Evolutionary conservation across 1,140 invertebrate genomes (phyloP), one percentile per base, ranked within the genome.

Genomic region (Macrobrachium nipponense): DNA sequence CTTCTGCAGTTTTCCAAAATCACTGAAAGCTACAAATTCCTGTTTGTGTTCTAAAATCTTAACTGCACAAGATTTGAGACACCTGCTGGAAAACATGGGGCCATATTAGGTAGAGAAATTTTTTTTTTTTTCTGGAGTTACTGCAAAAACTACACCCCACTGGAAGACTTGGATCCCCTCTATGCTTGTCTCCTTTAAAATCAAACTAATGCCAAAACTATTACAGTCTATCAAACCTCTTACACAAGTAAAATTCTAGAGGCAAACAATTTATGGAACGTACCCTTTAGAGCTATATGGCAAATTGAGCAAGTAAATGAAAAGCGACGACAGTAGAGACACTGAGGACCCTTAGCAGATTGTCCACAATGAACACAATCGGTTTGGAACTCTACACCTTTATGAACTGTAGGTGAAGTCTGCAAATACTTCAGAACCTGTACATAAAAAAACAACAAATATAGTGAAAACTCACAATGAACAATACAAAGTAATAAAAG

Each of bases 261-360:
- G 20, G 20, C 15, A 43, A 44, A 17, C 10, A 43, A 44, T 17
- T 6, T 15, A 43, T 70, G 72, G 10, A 8, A 73, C 87, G 90
- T 89, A 92, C 97, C 97, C 93, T 94, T 94, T 8, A 98, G 97
- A 18, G 96, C 95, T 82, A 96, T 93, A 89, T 95, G 95, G 91
- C 97, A 98, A 79, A 98, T 94, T 8, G 94, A 92, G 92, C 97
- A 98, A 88, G 94, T 93, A 75, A 97, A 93, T 59, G 93, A 93
- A 18, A 94, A 93, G 66, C 93, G 92, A 88, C 95, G 95, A 90
- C 97, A 98, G 64, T 92, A 91, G 51, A 91, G 91, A 90, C 96
- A 97, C 87, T 92, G 91, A 15, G 91, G 90, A 23, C 91, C 92
- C 86, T 90, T 89, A 3, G 91, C 91, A 23, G 91, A 90, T 89